phyloP scores from a whole-genome alignment of 2,888 invertebrate genomes.

The Patella depressa region DNA sequence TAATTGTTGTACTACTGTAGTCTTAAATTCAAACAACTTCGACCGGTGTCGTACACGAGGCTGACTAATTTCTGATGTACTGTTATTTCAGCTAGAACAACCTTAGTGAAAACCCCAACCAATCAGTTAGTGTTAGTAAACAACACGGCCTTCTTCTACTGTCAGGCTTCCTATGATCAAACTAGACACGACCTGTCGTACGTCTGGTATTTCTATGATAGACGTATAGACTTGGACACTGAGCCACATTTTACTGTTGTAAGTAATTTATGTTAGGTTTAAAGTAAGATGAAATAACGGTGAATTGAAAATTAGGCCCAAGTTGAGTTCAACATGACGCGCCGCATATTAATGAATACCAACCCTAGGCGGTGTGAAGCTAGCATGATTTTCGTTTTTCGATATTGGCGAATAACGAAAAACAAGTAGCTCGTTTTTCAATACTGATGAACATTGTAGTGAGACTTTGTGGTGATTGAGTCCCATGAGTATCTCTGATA shows the following conservation, averaged over 20 bases:
- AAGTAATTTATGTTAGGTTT: background rate
- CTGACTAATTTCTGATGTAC: background rate
- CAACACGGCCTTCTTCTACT: slow-evolving; percentile 76
- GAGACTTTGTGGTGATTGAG: background rate
- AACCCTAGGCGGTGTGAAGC: too few species aligned
- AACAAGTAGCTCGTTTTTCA: too few species aligned
- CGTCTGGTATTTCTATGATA: slow-evolving; percentile 86
- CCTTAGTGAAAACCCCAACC: slow-evolving; percentile 35
- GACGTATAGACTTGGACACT: slow-evolving; percentile 68
- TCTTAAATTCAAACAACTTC: too few species aligned
- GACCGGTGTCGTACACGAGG: too few species aligned
- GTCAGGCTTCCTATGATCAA: slow-evolving; percentile 87
- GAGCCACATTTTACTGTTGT: slow-evolving; percentile 37
- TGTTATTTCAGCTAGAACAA: slow-evolving; percentile 30
- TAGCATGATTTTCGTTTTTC: background rate
- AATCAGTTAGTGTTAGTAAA: slow-evolving; percentile 52
- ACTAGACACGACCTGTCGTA: slow-evolving; percentile 85
- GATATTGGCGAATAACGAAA: too few species aligned
- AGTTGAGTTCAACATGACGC: too few species aligned
- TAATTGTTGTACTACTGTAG: too few species aligned
- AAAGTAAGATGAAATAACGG: too few species aligned
- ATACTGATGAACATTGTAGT: background rate
- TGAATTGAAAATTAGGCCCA: too few species aligned
- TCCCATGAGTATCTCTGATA: background rate
- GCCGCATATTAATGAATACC: too few species aligned